These are phyloP conservation scores for Adelosebastes latens DNA, from an alignment of 2,797 vertebrate species.

Conservation along the genomic window DNA sequence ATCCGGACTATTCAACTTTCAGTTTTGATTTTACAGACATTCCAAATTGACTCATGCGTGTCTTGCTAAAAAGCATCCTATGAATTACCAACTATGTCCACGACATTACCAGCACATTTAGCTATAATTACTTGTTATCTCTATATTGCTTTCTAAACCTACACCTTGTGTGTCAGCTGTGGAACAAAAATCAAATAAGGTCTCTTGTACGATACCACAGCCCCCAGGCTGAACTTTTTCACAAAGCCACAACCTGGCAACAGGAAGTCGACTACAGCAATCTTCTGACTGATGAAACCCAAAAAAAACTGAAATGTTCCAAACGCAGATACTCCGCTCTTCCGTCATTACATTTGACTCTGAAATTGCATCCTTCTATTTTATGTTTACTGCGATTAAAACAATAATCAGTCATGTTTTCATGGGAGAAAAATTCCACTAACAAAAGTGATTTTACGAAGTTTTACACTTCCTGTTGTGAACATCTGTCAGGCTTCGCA, in stretches of 20 bases:
- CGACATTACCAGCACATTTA: not conserved
- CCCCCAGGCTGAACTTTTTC: not conserved
- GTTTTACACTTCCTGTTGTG: not conserved
- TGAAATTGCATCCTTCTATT: not conserved
- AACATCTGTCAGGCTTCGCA: not conserved
- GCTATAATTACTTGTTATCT: not conserved
- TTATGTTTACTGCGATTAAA: not conserved
- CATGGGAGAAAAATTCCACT: not conserved
- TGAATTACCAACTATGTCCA: not conserved
- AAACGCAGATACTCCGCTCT: not conserved
- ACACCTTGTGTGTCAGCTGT: not conserved
- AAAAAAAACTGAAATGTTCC: not conserved
- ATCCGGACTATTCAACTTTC: too few relatives aligned
- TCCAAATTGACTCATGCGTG: not conserved
- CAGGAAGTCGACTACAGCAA: conserved; percentile 42
- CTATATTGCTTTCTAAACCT: too few relatives aligned
- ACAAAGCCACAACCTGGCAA: conserved; percentile 32
- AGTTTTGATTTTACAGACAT: too few relatives aligned
- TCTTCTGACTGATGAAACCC: not conserved
- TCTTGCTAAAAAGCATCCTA: not conserved
- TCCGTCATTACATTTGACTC: not conserved
- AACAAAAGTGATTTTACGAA: not conserved
- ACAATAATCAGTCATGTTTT: not conserved
- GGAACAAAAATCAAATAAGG: not conserved
- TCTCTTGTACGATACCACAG: not conserved